Evolutionary conservation across 2,113 vertebrate species (phyloP), one percentile per base, ranked within the genome.

Genomic region (Pseudopodoces humilis): DNA sequence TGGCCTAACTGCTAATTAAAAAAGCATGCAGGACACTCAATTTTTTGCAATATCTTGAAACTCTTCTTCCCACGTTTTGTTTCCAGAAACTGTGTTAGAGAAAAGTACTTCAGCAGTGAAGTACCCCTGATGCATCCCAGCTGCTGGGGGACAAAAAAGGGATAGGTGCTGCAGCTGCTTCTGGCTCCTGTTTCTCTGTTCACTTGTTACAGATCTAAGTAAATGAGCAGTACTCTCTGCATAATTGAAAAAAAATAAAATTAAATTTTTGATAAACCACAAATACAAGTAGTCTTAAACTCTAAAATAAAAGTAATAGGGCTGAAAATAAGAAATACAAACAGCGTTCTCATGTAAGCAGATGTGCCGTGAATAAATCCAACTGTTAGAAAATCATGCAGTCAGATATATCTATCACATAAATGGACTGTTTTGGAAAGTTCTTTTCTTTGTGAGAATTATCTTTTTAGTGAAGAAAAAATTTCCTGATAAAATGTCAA

Each of bases 71-170:
- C 16, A 3, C 4, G 1, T 46, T 83, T 63, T 75, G 5, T 63
- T 80, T 74, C 33, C 41, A 77, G 39, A 81, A 88, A 28, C 4
- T 21, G 20, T 3, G 6, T 44, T 18, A 81, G 20, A 85, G 53
- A 49, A 72, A 49, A 44, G 20, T 24, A 44, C 17, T 77, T 76
- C 11, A 46, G 28, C 43, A 31, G 31, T 9, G 37, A 46, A 30
- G 39, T 10, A 10, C 1, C 20, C 39, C 1, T 0, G 0, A 2
- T 20, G 13, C 23, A 76, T 35, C 22, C 41, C 28, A 35, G 18
- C 9, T 64, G 16, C 75, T 53, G 70, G 49, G 30, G 24, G 46
- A 58, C 14, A n/a, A n/a, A 55, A 68, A 30, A 35, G 23, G 22
- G 7, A 4, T 12, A 11, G 10, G 20, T 24, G 20, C 37, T 30